Evolutionary conservation across 2,113 vertebrate genomes (phyloP).

Genomic region (Ophthalmolycus amberensis): DNA sequence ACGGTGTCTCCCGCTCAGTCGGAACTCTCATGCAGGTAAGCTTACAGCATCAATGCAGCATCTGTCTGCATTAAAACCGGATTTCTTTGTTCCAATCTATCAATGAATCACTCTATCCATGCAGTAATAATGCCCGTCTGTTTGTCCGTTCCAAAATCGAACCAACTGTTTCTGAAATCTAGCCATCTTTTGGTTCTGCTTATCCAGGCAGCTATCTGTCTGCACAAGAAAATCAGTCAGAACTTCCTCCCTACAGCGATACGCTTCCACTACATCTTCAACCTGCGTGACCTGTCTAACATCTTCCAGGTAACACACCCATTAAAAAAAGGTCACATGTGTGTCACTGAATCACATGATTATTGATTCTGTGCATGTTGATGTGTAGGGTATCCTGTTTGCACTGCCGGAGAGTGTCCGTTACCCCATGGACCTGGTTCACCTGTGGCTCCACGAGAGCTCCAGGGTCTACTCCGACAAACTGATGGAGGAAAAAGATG

Average conservation of each 20-base stretch:
- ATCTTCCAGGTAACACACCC: slow-evolving; percentile 81
- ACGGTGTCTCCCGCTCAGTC: slow-evolving; percentile 82
- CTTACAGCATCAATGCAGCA: not conserved
- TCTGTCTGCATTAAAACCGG: not conserved
- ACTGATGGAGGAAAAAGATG: slow-evolving; percentile 85
- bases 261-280: slow-evolving; percentile 87
- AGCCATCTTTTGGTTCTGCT: slow-evolving; percentile 18
- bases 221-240: slow-evolving; percentile 88
- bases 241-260: slow-evolving; percentile 86
- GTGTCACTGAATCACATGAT: not conserved
- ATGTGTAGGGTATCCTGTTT: slow-evolving; percentile 81
- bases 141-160: not conserved
- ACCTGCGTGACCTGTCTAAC: slow-evolving; percentile 83
- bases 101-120: not conserved
- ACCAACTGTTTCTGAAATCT: not conserved
- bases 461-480: slow-evolving; percentile 84
- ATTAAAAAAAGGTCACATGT: not conserved
- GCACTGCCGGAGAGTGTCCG: slow-evolving; percentile 75
- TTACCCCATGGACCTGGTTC: slow-evolving; percentile 81
- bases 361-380: not conserved
- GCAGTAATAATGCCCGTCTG: not conserved
- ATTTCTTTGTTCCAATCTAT: not conserved
- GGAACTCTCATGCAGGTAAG: slow-evolving; percentile 78
- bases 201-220: slow-evolving; percentile 80
- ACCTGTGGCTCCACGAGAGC: slow-evolving; percentile 83